Evolutionary conservation across 1,140 invertebrate genomes (phyloP).

Genomic region (Hesperophylax magnus): DNA sequence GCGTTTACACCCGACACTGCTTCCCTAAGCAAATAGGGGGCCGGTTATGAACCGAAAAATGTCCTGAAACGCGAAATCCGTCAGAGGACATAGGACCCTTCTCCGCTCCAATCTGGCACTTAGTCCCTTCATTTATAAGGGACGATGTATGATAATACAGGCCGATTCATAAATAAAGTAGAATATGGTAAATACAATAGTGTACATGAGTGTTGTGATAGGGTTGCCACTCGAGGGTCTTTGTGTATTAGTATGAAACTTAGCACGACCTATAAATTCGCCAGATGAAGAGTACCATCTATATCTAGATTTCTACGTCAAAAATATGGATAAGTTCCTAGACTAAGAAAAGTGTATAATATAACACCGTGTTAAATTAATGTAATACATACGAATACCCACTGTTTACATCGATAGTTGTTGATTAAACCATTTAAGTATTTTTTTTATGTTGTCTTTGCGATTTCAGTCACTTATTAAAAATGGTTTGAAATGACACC

Average conservation of each 20-base stretch:
- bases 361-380: too few species aligned
- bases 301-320: too few species aligned
- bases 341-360: too few species aligned
- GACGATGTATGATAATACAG: slow-evolving; percentile 45
- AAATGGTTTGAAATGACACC: too few species aligned
- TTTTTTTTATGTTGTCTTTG: too few species aligned
- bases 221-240: not conserved
- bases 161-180: slow-evolving; percentile 69
- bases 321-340: too few species aligned
- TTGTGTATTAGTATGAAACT: not conserved
- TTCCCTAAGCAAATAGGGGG: slow-evolving; percentile 49
- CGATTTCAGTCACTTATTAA: too few species aligned
- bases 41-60: slow-evolving; percentile 46
- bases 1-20: slow-evolving; percentile 46
- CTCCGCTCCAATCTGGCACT: slow-evolving; percentile 39
- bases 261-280: too few species aligned
- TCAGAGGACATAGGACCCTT: slow-evolving; percentile 34
- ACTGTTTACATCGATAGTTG: too few species aligned
- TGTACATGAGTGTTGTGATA: slow-evolving; percentile 53
- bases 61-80: slow-evolving; percentile 35
- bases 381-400: too few species aligned
- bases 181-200: slow-evolving; percentile 73
- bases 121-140: slow-evolving; percentile 31
- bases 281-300: too few species aligned
- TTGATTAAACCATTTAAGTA: too few species aligned